phyloP scores from a whole-genome alignment of 2,888 invertebrate genomes.

The Eupithecia subfuscata region DNA sequence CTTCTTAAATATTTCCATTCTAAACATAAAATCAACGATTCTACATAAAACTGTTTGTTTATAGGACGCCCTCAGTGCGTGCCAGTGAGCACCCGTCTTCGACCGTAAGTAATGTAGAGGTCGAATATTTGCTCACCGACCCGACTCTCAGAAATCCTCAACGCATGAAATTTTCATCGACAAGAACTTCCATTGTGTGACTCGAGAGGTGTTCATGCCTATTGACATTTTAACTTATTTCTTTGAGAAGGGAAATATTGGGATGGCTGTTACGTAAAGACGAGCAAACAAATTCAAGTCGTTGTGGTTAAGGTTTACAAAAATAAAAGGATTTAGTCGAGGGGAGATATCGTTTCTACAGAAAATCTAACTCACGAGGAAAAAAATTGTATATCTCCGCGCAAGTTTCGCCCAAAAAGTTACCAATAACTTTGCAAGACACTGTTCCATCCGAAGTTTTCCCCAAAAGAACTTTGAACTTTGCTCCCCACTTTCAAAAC shows the following conservation, averaged over 20 bases:
- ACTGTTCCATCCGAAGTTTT: slow-evolving; percentile 12
- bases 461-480: slow-evolving; percentile 9
- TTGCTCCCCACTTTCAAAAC: slow-evolving; percentile 8
- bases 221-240: slow-evolving; percentile 52
- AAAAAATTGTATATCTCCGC: neutral
- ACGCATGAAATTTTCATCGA: slow-evolving; percentile 67
- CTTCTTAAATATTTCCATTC: slow-evolving; percentile 21
- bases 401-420: neutral
- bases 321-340: neutral
- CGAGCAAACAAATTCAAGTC: neutral
- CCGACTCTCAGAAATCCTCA: slow-evolving; percentile 57
- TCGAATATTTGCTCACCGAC: slow-evolving; percentile 64
- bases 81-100: slow-evolving; percentile 46
- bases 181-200: slow-evolving; percentile 52
- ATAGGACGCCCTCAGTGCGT: slow-evolving; percentile 54
- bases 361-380: neutral
- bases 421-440: slow-evolving; percentile 10
- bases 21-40: slow-evolving; percentile 41
- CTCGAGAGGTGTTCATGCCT: slow-evolving; percentile 52
- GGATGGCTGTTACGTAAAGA: slow-evolving; percentile 4
- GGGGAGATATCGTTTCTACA: neutral
- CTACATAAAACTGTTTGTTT: slow-evolving; percentile 59
- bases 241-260: slow-evolving; percentile 30
- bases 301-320: neutral
- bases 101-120: slow-evolving; percentile 69